Conservation (phyloP, 2,888 invertebrate species). For the Trichogramma dendrolimi region DNA sequence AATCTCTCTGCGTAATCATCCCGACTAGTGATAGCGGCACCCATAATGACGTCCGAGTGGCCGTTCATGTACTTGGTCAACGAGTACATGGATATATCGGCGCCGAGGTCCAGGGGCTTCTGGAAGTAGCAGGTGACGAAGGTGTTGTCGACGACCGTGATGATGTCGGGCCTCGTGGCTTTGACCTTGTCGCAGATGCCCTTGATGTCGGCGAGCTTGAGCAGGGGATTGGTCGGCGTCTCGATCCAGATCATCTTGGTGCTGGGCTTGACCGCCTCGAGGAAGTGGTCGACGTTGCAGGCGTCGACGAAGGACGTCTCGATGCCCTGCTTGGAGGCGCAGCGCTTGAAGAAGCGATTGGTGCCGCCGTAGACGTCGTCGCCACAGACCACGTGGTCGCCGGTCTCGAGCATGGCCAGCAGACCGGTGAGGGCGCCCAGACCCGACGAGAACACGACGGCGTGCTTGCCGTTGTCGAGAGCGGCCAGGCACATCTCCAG, state of each 20-base stretch:
- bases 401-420: constrained; percentile 68
- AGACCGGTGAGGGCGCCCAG: constrained; percentile 80
- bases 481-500: constrained; percentile 87
- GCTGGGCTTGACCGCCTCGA: constrained; percentile 69
- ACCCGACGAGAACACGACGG: constrained; percentile 82
- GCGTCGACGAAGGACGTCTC: constrained; percentile 75
- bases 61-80: constrained; percentile 98
- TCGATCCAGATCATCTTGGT: constrained; percentile 95
- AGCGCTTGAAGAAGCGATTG: constrained; percentile 66
- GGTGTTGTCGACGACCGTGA: constrained; percentile 88
- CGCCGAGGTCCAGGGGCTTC: constrained; percentile 83
- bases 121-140: constrained; percentile 86
- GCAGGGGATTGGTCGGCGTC: constrained; percentile 90
- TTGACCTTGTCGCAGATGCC: constrained; percentile 64
- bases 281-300: constrained; percentile 63
- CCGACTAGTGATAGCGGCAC: constrained; percentile 73
- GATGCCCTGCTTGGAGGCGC: constrained; percentile 66
- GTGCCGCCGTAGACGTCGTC: constrained; percentile 97
- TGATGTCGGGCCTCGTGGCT: constrained; percentile 54
- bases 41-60: constrained; percentile 96
- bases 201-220: constrained; percentile 85
- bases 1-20: constrained; percentile 69
- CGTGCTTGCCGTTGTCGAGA: constrained; percentile 83
- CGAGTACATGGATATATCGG: constrained; percentile 87
- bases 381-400: constrained; percentile 86